Evolutionary conservation across 2,888 invertebrate genomes (phyloP), one percentile per base, ranked within the genome.

Genomic region (Catocala fraxini): DNA sequence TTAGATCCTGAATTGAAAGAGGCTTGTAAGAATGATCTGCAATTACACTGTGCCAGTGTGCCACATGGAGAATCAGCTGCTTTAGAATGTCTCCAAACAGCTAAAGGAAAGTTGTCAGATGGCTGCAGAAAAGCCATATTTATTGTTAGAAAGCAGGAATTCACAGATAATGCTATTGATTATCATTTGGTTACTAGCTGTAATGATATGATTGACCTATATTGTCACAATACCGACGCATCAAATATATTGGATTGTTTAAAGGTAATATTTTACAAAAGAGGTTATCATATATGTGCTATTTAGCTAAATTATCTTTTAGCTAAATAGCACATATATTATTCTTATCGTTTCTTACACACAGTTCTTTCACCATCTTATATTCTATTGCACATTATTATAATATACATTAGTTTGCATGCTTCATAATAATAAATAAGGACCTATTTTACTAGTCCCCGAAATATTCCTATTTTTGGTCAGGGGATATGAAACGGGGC

Each of bases 151-250:
- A 96, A 96, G 88, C 97, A 98, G 78, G 98, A 98, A 85, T 96
- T 98, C 73, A 95, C 96, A 57, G 98, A 99, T 84, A 97, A 98
- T 86, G 96, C 97, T 3, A 96, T 97, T 45, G 99, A 99, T 89
- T 98, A 97, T 84, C 96, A 97, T 63, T 94, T 99, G 48, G 95
- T 97, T 62, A 97, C 96, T 59, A 96, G 96, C 67, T 99, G 99
- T 86, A 97, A 97, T 84, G 96, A 96, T 73, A 98, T 98, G 96
- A 97, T 99, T 58, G 96, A 97, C 75, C 95, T 96, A 71, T 98
- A 97, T 88, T 99, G 99, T 82, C 95, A 96, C 49, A 96, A 96
- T 71, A 95, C 95, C 6, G 97, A 97, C 71, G 94, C 95, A 35
- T 91, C 96, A 2, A 96, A 96, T 63, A 95, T 97, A 48, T 92